Evolutionary conservation across 1,140 invertebrate genomes (phyloP).

Genomic region (Carposina sasakii): DNA sequence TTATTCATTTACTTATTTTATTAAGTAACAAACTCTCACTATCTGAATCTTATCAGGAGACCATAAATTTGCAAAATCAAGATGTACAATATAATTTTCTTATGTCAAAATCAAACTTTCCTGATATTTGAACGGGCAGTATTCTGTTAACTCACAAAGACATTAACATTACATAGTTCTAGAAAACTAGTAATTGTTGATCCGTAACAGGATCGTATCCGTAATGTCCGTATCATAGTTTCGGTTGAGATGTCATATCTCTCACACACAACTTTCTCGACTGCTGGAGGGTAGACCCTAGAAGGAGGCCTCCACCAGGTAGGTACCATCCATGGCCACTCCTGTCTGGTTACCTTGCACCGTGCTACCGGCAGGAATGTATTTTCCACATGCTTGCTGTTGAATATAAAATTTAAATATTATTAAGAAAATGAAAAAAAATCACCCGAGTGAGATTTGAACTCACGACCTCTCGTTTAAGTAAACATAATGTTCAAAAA

Average conservation of each 20-base stretch:
- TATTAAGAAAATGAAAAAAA: too few species aligned
- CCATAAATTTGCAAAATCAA: too few species aligned
- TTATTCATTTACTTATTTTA: too few species aligned
- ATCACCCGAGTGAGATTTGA: too few species aligned
- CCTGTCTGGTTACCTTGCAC: slow-evolving; percentile 84
- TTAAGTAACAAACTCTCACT: too few species aligned
- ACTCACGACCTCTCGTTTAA: too few species aligned
- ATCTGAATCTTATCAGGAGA: too few species aligned
- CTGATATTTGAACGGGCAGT: slow-evolving; percentile 61
- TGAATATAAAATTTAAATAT: too few species aligned
- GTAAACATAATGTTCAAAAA: too few species aligned
- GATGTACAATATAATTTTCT: too few species aligned
- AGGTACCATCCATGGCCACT: slow-evolving; percentile 85
- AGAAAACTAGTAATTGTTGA: slow-evolving; percentile 56
- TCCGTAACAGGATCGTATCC: too few species aligned
- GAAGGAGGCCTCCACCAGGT: slow-evolving; percentile 88
- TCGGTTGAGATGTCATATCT: slow-evolving; percentile 6
- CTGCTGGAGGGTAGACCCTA: slow-evolving; percentile 69
- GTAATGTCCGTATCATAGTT: neutral
- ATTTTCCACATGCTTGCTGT: slow-evolving; percentile 86
- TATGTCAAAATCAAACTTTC: too few species aligned
- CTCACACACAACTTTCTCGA: slow-evolving; percentile 56
- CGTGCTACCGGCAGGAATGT: slow-evolving; percentile 85
- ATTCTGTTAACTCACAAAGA: slow-evolving; percentile 59
- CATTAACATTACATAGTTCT: slow-evolving; percentile 31